Base-by-base conservation (phyloP, 2,113 vertebrate genomes). In the Callipepla squamata region DNA sequence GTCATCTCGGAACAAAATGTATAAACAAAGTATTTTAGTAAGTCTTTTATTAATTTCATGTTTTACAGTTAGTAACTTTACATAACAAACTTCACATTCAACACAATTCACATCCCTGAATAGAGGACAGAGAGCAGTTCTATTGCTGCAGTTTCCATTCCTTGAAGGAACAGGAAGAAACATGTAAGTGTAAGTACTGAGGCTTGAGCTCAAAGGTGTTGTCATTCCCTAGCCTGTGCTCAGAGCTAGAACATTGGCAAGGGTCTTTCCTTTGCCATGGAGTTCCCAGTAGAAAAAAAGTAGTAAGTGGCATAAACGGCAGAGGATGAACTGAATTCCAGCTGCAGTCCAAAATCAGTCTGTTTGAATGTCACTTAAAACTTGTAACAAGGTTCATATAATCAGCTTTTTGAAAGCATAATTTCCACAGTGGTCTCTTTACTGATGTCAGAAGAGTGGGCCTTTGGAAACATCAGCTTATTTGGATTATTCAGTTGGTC, bases 181-280 rank as follows among this genome's bases (percentile, higher is more conserved):
- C 28, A 59, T 76, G 62, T 58, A 79, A 70, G 53, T 34, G 61
- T 74, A 51, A 78, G 72, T 36, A 92, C 89, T 69, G 92, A 66
- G 77, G 47, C 62, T 48, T 78, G 91, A 92, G 87, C 18, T 93
- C 92, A 80, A 94, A 69, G 82, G 6, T 53, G 30, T 40, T 82
- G 69, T 94, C 94, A 95, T 94, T 95, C 80, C 80, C 30, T 83
- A 93, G 69, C 19, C 44, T 75, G 80, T 81, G 80, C 94, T 93
- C 73, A 53, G 44, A 81, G 58, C 66, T 1, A 45, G 68, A 89
- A 74, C 47, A 74, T 75, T 89, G 83, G 50, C 62, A 69, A 87
- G 76, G 1, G 1, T 45, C 51, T 81, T 94, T 74, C 48, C 28
- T 51, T 91, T 80, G 22, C 72, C 75, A 94, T 92, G 58, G 25